Evolutionary conservation across 2,888 invertebrate genomes (phyloP).

Genomic region (Cybosia mesomella): DNA sequence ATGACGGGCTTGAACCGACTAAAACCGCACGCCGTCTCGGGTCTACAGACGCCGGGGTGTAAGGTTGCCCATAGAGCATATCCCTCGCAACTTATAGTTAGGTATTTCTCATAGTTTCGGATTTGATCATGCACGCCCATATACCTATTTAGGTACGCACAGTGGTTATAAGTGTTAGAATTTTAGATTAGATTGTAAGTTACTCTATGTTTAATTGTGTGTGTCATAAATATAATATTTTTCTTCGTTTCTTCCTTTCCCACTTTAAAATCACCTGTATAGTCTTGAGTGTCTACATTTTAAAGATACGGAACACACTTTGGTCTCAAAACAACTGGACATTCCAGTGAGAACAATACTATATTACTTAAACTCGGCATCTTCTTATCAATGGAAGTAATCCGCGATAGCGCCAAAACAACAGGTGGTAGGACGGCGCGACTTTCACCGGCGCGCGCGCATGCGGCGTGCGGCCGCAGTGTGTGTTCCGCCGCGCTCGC

Average conservation of each 20-base stretch:
- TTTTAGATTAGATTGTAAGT: no score
- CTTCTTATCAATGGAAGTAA: conserved; percentile 43
- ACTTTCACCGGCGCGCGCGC: conserved; percentile 52
- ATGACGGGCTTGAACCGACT: no score
- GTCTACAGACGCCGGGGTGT: no score
- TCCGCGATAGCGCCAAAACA: conserved; percentile 43
- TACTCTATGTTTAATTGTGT: no score
- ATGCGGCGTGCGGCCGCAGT: conserved; percentile 51
- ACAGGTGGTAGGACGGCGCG: conserved; percentile 44
- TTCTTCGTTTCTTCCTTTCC: no score
- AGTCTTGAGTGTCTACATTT: background rate
- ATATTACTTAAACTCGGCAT: conserved; percentile 18
- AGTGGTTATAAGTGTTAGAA: no score
- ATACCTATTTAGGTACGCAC: no score
- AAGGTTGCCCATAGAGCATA: no score
- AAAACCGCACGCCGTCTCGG: no score
- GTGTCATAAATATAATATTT: no score
- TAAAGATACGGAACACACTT: background rate
- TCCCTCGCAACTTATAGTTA: no score
- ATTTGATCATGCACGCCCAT: background rate
- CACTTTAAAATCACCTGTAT: background rate
- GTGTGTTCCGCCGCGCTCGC: conserved; percentile 47
- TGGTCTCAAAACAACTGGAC: background rate
- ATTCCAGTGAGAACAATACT: conserved; percentile 1
- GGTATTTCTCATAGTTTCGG: background rate